Evolutionary conservation across 2,888 invertebrate species (phyloP).

Genomic region (Euclidia mi): DNA sequence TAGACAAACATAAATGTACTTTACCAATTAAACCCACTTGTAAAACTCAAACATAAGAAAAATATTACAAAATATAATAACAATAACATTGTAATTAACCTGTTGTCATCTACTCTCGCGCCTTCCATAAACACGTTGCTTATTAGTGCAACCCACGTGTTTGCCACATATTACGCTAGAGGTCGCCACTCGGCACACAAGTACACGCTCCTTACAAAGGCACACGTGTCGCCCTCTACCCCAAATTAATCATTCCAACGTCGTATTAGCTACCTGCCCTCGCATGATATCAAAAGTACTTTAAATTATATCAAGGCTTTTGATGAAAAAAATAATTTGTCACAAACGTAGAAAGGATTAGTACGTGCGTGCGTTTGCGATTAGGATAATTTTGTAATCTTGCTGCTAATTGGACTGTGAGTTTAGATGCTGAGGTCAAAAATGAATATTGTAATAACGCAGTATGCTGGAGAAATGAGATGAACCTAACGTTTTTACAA

Average conservation of each 20-base stretch:
- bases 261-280: conserved; percentile 56
- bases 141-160: conserved; percentile 31
- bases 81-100: background rate
- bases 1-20: too few relatives aligned
- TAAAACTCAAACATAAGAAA: too few relatives aligned
- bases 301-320: conserved; percentile 49
- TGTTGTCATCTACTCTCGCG: background rate
- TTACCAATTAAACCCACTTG: too few relatives aligned
- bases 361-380: conserved; percentile 13
- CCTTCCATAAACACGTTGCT: background rate
- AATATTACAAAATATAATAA: too few relatives aligned
- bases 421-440: background rate
- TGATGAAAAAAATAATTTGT: conserved; percentile 36
- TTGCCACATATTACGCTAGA: conserved; percentile 45
- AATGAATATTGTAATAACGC: background rate
- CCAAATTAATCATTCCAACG: conserved; percentile 57
- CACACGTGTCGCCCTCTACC: conserved; percentile 23
- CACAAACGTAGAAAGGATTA: conserved; percentile 25
- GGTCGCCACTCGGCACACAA: conserved; percentile 2
- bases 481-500: too few relatives aligned
- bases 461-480: background rate
- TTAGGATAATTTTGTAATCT: conserved; percentile 15
- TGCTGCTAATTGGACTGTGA: conserved; percentile 10
- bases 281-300: conserved; percentile 45
- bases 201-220: background rate